Conservation (phyloP, 2,797 vertebrate species). For the Phrynocephalus guinanensis region DNA sequence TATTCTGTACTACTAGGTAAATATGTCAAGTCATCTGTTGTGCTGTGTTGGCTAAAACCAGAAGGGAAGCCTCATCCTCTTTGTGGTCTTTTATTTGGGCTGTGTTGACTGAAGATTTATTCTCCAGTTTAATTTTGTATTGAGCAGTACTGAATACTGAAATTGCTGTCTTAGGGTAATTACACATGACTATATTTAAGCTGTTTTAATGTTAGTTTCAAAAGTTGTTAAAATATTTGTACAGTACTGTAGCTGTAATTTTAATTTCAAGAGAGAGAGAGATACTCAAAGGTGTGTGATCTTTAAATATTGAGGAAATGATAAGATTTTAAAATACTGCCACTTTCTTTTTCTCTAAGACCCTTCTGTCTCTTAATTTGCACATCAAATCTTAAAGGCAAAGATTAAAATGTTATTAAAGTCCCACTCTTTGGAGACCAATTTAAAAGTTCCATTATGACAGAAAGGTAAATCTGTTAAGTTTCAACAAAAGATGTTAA, state of each 20-base stretch:
- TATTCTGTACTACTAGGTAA: slow-evolving; percentile 17
- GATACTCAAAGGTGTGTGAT: not conserved
- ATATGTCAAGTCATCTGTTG: slow-evolving; percentile 5
- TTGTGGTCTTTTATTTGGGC: slow-evolving; percentile 56
- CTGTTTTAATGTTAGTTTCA: slow-evolving; percentile 62
- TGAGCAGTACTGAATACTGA: slow-evolving; percentile 60
- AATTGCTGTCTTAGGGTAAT: slow-evolving; percentile 56
- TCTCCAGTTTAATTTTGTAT: slow-evolving; percentile 23
- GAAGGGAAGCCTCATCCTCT: slow-evolving; percentile 2
- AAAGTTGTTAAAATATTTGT: slow-evolving; percentile 63
- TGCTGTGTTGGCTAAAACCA: slow-evolving; percentile 13
- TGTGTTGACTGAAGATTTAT: slow-evolving; percentile 60
- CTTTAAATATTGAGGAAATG: slow-evolving; percentile 31
- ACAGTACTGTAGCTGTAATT: slow-evolving; percentile 52
- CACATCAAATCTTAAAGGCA: slow-evolving; percentile 20
- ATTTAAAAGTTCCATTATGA: not conserved
- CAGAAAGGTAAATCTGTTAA: slow-evolving; percentile 58
- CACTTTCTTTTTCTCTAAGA: slow-evolving; percentile 10
- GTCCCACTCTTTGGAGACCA: not conserved
- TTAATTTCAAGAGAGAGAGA: slow-evolving; percentile 32
- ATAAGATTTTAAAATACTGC: slow-evolving; percentile 5
- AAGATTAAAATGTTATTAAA: slow-evolving; percentile 1
- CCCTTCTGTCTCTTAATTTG: not conserved
- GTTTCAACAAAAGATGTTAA: slow-evolving; percentile 40
- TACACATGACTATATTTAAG: slow-evolving; percentile 32